These are phyloP conservation scores for Drosophila mimetica DNA, from an alignment of 2,888 invertebrate species.

Conservation along the genomic window DNA sequence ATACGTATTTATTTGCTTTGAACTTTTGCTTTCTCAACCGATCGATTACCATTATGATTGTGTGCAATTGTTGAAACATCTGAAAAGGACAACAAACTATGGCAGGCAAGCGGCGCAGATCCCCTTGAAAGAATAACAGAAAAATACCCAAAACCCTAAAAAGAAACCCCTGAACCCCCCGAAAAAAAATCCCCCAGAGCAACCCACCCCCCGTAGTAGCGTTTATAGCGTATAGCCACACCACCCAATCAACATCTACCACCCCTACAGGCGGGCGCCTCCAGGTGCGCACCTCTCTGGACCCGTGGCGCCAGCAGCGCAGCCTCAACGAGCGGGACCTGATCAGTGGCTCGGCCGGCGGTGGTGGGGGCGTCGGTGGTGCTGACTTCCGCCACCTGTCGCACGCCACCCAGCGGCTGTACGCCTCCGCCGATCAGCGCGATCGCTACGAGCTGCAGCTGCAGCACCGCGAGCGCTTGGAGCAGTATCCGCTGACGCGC, in stretches of 20 bases:
- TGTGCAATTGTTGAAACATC: conserved; percentile 47
- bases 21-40: conserved; percentile 36
- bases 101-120: conserved; percentile 64
- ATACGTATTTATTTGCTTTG: conserved; percentile 59
- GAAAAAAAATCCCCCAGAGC: conserved; percentile 16
- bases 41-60: conserved; percentile 35
- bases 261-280: conserved; percentile 78
- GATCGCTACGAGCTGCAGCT: conserved; percentile 82
- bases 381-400: conserved; percentile 78
- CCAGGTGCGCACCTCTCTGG: conserved; percentile 73
- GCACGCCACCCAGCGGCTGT: conserved; percentile 80
- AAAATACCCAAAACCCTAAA: conserved; percentile 9
- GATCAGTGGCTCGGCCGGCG: conserved; percentile 66
- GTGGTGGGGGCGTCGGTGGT: conserved; percentile 48
- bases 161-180: conserved; percentile 15
- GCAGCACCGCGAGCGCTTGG: conserved; percentile 81
- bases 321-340: conserved; percentile 83
- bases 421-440: conserved; percentile 81
- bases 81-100: conserved; percentile 80
- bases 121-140: not conserved
- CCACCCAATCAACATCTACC: conserved; percentile 56
- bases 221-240: conserved; percentile 49
- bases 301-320: conserved; percentile 82
- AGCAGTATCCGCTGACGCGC: conserved; percentile 82
- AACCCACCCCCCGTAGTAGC: conserved; percentile 22